These are phyloP conservation scores for Leptinotarsa tumamoca DNA, from an alignment of 2,888 invertebrate species.

Conservation along the genomic window DNA sequence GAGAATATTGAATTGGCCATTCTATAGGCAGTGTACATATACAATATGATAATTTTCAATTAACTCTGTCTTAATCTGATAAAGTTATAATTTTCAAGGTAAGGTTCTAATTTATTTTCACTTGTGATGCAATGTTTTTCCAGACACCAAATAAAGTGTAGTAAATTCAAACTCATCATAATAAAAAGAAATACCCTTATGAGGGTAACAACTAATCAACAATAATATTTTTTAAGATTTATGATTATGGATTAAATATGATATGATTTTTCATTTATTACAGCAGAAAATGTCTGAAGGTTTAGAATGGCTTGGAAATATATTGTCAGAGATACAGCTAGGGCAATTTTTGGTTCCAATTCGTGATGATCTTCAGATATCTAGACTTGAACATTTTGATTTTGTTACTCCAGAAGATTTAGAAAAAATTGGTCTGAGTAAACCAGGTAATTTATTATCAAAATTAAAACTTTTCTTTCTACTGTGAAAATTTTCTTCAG, in stretches of 20 bases:
- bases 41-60: conserved; percentile 8
- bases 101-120: conserved; percentile 13
- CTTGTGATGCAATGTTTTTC: conserved; percentile 27
- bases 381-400: conserved; percentile 94
- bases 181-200: too few relatives aligned
- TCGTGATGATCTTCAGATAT: conserved; percentile 91
- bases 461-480: not conserved
- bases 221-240: too few relatives aligned
- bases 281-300: conserved; percentile 66
- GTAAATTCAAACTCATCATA: not conserved
- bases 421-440: conserved; percentile 93
- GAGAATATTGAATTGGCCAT: conserved; percentile 20
- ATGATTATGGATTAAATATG: not conserved
- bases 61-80: not conserved
- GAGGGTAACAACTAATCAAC: too few relatives aligned
- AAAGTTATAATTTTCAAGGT: not conserved
- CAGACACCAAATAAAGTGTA: not conserved
- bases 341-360: conserved; percentile 91
- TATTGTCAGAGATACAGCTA: conserved; percentile 90
- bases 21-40: not conserved
- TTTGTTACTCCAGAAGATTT: conserved; percentile 96
- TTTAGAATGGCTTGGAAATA: conserved; percentile 86
- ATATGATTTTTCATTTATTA: conserved; percentile 1
- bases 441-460: conserved; percentile 78
- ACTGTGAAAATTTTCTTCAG: conserved; percentile 48